Evolutionary conservation across 1,140 invertebrate species (phyloP), one percentile per base, ranked within the genome.

Genomic region (Cyclina sinensis): DNA sequence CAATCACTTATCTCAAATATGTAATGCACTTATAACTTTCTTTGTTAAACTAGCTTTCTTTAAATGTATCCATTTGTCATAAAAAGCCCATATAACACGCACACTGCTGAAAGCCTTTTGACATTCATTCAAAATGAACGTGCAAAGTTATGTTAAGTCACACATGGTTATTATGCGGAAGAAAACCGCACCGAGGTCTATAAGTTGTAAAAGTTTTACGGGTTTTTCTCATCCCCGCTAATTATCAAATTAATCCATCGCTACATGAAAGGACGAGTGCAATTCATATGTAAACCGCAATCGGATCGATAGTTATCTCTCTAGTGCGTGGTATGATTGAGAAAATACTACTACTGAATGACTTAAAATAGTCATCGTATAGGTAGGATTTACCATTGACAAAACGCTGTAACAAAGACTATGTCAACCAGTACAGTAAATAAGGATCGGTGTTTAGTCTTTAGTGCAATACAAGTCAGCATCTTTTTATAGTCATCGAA

Each of bases 221-320:
- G n/a, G n/a, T n/a, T 27, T 37, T 70, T 70, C 35, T 70, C 65
- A 70, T 70, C 65, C 65, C 24, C 14, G 32, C 32, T 70, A 35
- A 70, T 70, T 70, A 70, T 70, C n/a, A 35, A 70, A 30, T 70
- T 70, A 70, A 70, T 70, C 65, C 65, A 32, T 27, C 65, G 30
- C 16, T 30, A 16, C 65, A 37, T 70, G 35, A 70, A 70, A 70
- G 35, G 65, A 37, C 35, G 32, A 37, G 65, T 70, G 21, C 35
- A 39, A 11, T 70, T 37, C 21, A 39, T 39, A 37, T 70, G 32
- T 37, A 37, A 70, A 70, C 65, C 65, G 12, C 65, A 70, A n/a
- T n/a, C 1, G 32, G 65, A 39, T 39, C 65, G 65, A 70, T 70
- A 2, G 16, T 1, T 70, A 70, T 62, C 57, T 62, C 27, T n/a